Conservation (phyloP, 64 coral and sea anemone genomes). For the Porites australiensis region DNA sequence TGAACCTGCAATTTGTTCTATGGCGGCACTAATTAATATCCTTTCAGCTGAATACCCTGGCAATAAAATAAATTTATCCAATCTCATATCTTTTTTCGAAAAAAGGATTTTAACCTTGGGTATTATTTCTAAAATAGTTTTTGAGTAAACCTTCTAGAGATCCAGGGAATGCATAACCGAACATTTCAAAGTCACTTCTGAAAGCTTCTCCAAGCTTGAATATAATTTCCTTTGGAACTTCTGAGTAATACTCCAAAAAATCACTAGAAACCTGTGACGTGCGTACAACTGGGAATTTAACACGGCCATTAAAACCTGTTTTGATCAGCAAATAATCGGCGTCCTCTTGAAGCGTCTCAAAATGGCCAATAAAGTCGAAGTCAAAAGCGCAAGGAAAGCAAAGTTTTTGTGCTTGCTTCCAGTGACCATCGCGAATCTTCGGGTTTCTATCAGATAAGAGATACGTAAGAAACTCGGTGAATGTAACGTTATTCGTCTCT, state of each 20-base stretch:
- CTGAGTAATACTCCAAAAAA: conserved; percentile 5
- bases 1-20: too few relatives aligned
- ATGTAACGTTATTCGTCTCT: conserved; percentile 28
- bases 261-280: not conserved
- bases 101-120: too few relatives aligned
- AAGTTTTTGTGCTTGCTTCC: conserved; percentile 8
- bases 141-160: not conserved
- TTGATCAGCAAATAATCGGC: not conserved
- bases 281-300: conserved; percentile 3
- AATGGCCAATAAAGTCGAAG: conserved; percentile 54
- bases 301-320: conserved; percentile 35
- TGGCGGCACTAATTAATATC: too few relatives aligned
- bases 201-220: conserved; percentile 26
- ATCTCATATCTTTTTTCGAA: too few relatives aligned
- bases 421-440: not conserved
- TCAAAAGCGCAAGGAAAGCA: conserved; percentile 51
- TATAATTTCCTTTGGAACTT: conserved; percentile 16
- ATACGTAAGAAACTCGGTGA: conserved; percentile 23
- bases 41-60: too few relatives aligned
- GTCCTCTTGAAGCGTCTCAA: conserved; percentile 34
- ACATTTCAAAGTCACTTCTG: conserved; percentile 47
- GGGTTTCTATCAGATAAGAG: not conserved
- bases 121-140: not conserved
- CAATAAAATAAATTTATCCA: too few relatives aligned
- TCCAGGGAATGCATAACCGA: conserved; percentile 37